Evolutionary conservation across 2,113 vertebrate species (phyloP), one percentile per base, ranked within the genome.

Genomic region (Passerina amoena): DNA sequence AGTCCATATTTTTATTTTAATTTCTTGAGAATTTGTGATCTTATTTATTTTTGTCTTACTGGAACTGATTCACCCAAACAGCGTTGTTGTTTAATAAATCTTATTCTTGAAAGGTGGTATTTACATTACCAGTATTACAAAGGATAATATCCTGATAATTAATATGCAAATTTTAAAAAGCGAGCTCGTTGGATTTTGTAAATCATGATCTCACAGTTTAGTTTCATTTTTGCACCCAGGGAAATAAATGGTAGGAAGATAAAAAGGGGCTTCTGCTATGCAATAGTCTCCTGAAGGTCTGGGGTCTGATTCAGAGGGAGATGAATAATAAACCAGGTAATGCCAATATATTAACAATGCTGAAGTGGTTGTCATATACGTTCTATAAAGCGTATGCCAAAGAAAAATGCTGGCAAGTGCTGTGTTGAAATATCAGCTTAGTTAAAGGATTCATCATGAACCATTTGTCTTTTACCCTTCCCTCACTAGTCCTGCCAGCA

Each of bases 391-490:
- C 4, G 11, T 85, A 88, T 73, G 91, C 93, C 87, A 96, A 94
- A 96, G 86, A 92, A 96, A 95, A 92, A 94, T 78, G 63, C 76
- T 97, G 96, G 97, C 95, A 92, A 28, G 3, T 5, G 6, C 63
- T 92, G 86, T 96, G 96, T 95, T 97, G 97, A 97, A 97, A 97
- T 96, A 97, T 96, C 97, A 96, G 95, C 86, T 97, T 97, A 96
- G 95, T 96, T 97, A 97, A 97, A 96, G 93, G 93, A 96, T 94
- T 96, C 95, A 96, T 79, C 92, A 97, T 93, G 94, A 96, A 94
- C 93, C 95, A 94, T 96, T 97, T 96, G 90, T 97, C 96, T 97
- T 97, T 97, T 97, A 97, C 75, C 96, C 94, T 96, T 94, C 93
- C 81, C 81, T 96, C 88, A 94, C 82, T 87, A 91, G 90, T 92